Base-by-base conservation (phyloP, 2,797 vertebrate genomes). In the Danio kyathit region DNA sequence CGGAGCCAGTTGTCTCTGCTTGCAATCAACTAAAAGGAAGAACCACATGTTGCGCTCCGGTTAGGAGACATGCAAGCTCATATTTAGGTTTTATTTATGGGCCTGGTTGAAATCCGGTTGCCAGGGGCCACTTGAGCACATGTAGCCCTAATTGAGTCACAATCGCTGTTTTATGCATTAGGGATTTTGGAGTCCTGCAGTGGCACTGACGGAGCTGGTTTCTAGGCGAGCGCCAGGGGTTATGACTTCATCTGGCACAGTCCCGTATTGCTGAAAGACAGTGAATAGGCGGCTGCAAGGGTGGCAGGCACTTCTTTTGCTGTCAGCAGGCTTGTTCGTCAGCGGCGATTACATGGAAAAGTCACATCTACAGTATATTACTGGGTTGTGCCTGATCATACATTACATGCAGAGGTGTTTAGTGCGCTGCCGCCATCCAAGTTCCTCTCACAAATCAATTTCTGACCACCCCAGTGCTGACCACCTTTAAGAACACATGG, bases 21-120 rank as follows among this genome's bases (percentile, higher is more conserved):
- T 89, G 86, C 82, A 90, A 90, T 93, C 87, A 91, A 86, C 80
- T 77, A 81, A 79, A 86, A 87, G 85, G 88, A 80, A 88, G 83
- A 89, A 89, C 89, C 90, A 90, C 87, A 84, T 89, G 89, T 79
- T 80, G 65, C 65, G 74, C 76, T 83, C 67, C 73, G 81, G 83
- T 21, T 60, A 64, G 60, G 76, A 90, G 86, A 90, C 87, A 87
- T 86, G 88, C 82, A 81, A 88, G 81, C 75, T 82, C 80, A 77
- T 80, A 82, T 72, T 77, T 77, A 60, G 69, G 19, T 76, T 79
- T 60, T 87, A 83, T 88, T 88, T 89, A 87, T 87, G 74, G 83
- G 60, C 80, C 56, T 48, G 74, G 83, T 80, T 82, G 83, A 76
- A 57, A 43, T 46, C 1, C 49, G 40, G 73, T 77, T 75, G 86